phyloP scores from a whole-genome alignment of 2,113 vertebrate species.

The human region DNA sequence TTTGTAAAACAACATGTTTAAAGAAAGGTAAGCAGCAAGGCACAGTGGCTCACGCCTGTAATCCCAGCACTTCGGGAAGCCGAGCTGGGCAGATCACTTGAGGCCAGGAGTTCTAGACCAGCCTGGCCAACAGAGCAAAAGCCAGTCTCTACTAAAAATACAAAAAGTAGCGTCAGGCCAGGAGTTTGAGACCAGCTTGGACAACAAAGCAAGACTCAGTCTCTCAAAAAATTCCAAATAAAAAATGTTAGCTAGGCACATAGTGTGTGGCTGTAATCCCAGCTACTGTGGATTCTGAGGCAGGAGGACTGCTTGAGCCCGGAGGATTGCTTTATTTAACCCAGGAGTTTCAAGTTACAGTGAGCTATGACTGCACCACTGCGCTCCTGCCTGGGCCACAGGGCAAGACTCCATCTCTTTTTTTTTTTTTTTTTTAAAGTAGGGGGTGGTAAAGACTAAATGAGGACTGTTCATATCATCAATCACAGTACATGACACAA shows the following conservation, averaged over 20 bases:
- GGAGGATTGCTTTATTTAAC: neutral
- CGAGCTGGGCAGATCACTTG: neutral
- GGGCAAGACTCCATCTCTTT: neutral
- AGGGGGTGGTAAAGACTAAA: neutral
- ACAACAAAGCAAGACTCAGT: neutral
- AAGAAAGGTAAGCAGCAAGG: neutral
- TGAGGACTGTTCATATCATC: neutral
- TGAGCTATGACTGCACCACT: neutral
- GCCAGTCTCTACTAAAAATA: too few relatives aligned
- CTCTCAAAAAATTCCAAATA: neutral
- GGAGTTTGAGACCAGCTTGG: neutral
- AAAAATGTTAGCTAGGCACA: neutral
- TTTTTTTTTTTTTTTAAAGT: too few relatives aligned
- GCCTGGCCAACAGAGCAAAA: too few relatives aligned
- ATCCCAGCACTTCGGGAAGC: neutral
- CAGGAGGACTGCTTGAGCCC: neutral
- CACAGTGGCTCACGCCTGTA: neutral
- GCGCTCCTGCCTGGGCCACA: neutral
- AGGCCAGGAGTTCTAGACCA: neutral
- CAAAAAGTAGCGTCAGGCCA: too few relatives aligned
- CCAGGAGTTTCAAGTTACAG: neutral
- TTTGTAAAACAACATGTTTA: constrained; percentile 9
- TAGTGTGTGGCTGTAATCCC: neutral
- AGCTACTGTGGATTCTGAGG: neutral
- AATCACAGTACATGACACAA: neutral